These are phyloP conservation scores for Clarias batrachus DNA, from an alignment of 2,113 vertebrate species.

Conservation along the genomic window DNA sequence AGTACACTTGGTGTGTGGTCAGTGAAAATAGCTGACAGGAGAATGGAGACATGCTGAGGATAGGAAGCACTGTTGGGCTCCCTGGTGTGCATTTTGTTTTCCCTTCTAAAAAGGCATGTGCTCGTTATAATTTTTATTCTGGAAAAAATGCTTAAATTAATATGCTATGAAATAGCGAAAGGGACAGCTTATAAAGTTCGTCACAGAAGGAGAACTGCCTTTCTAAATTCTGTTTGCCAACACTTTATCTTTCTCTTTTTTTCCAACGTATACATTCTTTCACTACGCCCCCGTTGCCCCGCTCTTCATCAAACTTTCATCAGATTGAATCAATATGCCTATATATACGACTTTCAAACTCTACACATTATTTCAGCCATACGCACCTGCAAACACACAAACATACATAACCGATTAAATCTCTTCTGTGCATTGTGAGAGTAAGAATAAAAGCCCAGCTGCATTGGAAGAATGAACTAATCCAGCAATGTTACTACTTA, in stretches of 20 bases:
- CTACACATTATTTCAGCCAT: constrained; percentile 28
- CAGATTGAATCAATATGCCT: neutral
- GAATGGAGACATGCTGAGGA: constrained; percentile 39
- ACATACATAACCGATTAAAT: constrained; percentile 32
- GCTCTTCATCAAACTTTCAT: neutral
- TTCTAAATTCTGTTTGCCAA: too few relatives aligned
- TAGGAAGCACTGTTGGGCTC: constrained; percentile 25
- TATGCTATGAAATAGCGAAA: neutral
- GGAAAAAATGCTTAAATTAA: neutral
- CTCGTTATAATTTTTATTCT: neutral
- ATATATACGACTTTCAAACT: constrained; percentile 16
- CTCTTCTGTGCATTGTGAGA: constrained; percentile 37
- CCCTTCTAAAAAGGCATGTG: constrained; percentile 50
- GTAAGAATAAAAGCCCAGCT: constrained; percentile 63
- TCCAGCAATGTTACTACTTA: constrained; percentile 63
- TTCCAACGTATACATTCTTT: neutral
- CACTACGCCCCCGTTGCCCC: too few relatives aligned
- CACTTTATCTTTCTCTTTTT: neutral
- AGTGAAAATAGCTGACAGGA: constrained; percentile 57
- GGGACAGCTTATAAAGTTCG: neutral
- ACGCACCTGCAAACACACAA: constrained; percentile 31
- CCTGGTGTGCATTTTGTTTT: constrained; percentile 62
- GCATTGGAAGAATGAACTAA: constrained; percentile 62
- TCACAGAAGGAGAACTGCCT: neutral
- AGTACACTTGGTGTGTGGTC: constrained; percentile 44